Percentiles rank a stretch among this genome's conserved stretches.
Conservation (phyloP, 2,888 invertebrate genomes). For the Carterocephalus palaemon region DNA sequence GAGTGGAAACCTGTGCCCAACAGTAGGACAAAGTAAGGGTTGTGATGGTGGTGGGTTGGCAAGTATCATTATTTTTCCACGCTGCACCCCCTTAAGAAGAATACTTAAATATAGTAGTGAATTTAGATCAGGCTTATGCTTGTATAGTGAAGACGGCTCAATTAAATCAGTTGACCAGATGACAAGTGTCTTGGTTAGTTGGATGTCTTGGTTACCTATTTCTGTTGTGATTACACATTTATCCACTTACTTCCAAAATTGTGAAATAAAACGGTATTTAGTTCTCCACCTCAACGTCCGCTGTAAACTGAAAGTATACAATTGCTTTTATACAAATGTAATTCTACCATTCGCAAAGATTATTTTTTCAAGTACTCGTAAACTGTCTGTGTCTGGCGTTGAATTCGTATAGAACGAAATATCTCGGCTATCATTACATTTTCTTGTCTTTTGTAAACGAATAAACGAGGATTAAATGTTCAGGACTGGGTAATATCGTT, state of each 20-base stretch:
- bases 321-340: conserved; percentile 3
- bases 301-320: conserved; percentile 10
- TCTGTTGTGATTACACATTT: too few species aligned
- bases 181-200: too few species aligned
- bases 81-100: too few species aligned
- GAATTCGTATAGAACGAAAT: neutral
- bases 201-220: too few species aligned
- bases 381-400: neutral
- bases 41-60: too few species aligned
- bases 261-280: conserved; percentile 4
- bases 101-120: too few species aligned
- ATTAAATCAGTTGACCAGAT: too few species aligned
- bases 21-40: too few species aligned
- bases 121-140: too few species aligned
- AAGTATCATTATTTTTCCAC: too few species aligned
- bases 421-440: neutral
- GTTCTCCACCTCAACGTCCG: conserved; percentile 17
- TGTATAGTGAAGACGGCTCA: too few species aligned
- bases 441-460: neutral
- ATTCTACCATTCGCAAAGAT: neutral
- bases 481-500: neutral
- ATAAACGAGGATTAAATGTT: conserved; percentile 1
- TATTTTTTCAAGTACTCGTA: conserved; percentile 4
- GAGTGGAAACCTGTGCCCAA: too few species aligned
- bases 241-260: conserved; percentile 17